Evolutionary conservation across 2,113 vertebrate genomes (phyloP), one percentile per base, ranked within the genome.

Genomic region (Martes martes): DNA sequence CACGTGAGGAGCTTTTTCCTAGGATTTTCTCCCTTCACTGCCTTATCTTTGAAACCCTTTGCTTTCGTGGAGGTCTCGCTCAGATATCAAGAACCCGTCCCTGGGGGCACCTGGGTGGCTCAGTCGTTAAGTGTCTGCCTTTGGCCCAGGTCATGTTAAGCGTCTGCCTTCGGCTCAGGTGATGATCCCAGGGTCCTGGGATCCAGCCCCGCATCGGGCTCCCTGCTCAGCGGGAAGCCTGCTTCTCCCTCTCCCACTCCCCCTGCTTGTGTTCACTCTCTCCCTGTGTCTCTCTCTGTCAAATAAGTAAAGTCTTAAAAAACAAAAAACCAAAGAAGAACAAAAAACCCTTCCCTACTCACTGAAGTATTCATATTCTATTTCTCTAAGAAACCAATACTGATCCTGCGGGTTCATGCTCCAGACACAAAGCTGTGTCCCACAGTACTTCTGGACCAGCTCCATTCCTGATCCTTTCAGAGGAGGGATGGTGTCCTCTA

Each of bases 381-480:
- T 59, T 82, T 63, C 39, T 83, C 16, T 6, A 15, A 52, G 24
- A 71, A 80, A 36, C 23, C 1, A 31, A 67, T 24, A 26, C 4
- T 31, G 4, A 52, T 16, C 28, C 6, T 71, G 33, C 1, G 14
- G 61, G 11, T 3, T 81, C 76, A 42, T 7, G 19, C 39, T 6
- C 28, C 55, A 3, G 6, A 47, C 3, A 24, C 3, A 47, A 82
- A 63, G 3, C 4, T 79, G 14, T 55, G 45, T 4, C 4, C 13
- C 11, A 1, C 45, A 21, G 28, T 14, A 11, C 6, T 16, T 8
- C 4, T 13, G 21, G 14, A 7, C 9, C 3, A 0, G 28, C 13
- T 42, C 16, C 23, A 14, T 36, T 11, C 33, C 26, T 7, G 0
- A 5, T 33, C 16, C 57, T 11, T 3, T 82, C 24, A 57, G 45